Evolutionary conservation across 2,797 vertebrate species (phyloP).

Genomic region (Takifugu ocellatus): DNA sequence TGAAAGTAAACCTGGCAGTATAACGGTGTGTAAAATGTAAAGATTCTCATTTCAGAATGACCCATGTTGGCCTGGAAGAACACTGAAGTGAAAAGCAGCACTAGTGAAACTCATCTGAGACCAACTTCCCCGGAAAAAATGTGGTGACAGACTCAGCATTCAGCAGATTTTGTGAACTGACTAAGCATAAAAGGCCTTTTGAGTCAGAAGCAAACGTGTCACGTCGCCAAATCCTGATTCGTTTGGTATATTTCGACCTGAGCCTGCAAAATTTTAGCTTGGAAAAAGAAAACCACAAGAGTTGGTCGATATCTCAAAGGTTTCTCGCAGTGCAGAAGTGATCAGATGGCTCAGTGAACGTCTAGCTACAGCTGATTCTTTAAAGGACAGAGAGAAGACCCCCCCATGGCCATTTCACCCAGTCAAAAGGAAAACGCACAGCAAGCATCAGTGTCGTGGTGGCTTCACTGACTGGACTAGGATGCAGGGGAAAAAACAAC

Average conservation of each 20-base stretch:
- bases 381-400: background rate
- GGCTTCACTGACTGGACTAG: conserved; percentile 6
- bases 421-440: conserved; percentile 27
- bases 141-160: conserved; percentile 20
- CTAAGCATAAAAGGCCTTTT: conserved; percentile 25
- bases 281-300: too few relatives aligned
- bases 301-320: too few relatives aligned
- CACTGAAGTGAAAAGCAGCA: conserved; percentile 30
- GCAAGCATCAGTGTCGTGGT: conserved; percentile 28
- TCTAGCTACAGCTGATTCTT: conserved; percentile 23
- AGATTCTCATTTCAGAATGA: conserved; percentile 30
- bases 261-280: conserved; percentile 1
- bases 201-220: conserved; percentile 10
- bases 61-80: conserved; percentile 21
- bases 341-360: too few relatives aligned
- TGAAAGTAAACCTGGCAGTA: too few relatives aligned
- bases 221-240: conserved; percentile 9
- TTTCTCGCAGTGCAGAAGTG: too few relatives aligned
- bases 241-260: conserved; percentile 1
- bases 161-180: conserved; percentile 46
- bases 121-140: conserved; percentile 25
- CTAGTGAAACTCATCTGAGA: conserved; percentile 21
- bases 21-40: too few relatives aligned
- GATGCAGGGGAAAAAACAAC: too few relatives aligned
- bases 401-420: conserved; percentile 6